These are phyloP conservation scores for Mongoloraphidia duomilia DNA, from an alignment of 2,888 invertebrate genomes.

Conservation along the genomic window DNA sequence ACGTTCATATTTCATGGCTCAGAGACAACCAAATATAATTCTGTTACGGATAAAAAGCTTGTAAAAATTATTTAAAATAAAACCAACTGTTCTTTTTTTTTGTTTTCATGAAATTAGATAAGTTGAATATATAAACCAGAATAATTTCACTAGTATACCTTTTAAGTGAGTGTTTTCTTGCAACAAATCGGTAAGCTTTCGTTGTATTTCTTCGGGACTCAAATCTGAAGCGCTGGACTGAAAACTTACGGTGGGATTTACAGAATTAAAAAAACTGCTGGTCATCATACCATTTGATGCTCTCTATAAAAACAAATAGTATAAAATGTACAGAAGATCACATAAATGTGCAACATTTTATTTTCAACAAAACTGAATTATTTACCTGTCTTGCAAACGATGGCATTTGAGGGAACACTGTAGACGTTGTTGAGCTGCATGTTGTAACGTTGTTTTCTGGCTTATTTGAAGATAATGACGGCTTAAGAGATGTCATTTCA, in stretches of 20 bases:
- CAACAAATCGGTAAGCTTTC: constrained; percentile 21
- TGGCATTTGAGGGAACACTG: constrained; percentile 10
- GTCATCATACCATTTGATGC: background rate
- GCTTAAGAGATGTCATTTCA: background rate
- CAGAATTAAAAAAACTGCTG: background rate
- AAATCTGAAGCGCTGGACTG: constrained; percentile 13
- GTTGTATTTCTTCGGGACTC: constrained; percentile 22
- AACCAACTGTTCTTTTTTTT: background rate
- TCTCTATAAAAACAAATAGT: no score
- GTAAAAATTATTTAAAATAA: background rate
- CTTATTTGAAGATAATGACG: no score
- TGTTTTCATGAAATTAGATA: no score
- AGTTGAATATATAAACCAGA: no score
- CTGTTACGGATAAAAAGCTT: background rate
- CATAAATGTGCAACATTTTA: no score
- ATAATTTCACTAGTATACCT: constrained; percentile 12
- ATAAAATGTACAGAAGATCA: no score
- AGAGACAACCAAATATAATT: no score
- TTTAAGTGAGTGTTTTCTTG: constrained; percentile 22
- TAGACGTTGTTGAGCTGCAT: background rate
- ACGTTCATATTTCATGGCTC: no score
- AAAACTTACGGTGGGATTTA: background rate
- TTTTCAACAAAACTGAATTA: no score
- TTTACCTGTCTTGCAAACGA: no score
- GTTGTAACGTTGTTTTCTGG: background rate